Evolutionary conservation across 2,113 vertebrate species (phyloP).

Genomic region (Rhineura floridana): DNA sequence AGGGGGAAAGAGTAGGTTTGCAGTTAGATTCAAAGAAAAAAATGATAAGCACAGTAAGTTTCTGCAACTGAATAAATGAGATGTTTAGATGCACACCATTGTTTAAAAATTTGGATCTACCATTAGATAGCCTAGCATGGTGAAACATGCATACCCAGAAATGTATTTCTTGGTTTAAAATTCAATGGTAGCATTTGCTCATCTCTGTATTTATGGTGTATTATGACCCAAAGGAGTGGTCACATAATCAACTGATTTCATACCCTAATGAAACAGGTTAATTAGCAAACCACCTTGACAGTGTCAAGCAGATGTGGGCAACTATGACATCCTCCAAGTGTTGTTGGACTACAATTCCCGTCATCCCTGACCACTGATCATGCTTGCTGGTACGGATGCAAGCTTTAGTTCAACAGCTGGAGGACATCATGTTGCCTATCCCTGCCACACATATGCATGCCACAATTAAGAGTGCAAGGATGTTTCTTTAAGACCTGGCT

Average conservation of each 20-base stretch:
- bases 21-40: conserved; percentile 63
- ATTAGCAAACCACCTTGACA: neutral
- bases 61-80: neutral
- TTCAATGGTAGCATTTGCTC: neutral
- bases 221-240: neutral
- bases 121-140: neutral
- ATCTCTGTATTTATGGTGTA: neutral
- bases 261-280: neutral
- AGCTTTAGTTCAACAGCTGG: too few relatives aligned
- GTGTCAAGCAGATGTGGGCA: neutral
- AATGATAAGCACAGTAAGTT: conserved; percentile 14
- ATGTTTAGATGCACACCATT: neutral
- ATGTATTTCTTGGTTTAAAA: conserved; percentile 18
- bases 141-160: neutral
- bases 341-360: too few relatives aligned
- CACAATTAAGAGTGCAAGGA: neutral
- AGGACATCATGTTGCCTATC: too few relatives aligned
- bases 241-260: neutral
- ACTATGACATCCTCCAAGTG: neutral
- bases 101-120: neutral
- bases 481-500: neutral
- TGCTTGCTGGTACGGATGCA: too few relatives aligned
- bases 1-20: conserved; percentile 43
- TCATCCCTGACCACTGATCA: too few relatives aligned
- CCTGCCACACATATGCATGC: neutral